Evolutionary conservation across 53 echinoderm and acorn worm species (phyloP).

Genomic region (Holothuria leucospilota): DNA sequence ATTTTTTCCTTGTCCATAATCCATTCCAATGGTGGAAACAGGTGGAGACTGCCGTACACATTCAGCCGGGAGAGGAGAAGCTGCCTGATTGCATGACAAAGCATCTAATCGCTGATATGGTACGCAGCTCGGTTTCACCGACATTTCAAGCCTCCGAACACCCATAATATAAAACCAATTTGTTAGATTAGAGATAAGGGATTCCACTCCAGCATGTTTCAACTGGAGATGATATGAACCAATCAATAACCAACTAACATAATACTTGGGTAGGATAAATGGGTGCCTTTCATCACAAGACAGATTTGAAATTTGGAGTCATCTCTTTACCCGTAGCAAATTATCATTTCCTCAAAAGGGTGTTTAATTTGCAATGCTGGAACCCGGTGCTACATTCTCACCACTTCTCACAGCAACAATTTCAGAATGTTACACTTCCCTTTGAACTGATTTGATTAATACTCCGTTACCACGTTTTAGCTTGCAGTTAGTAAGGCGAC

Average conservation of each 20-base stretch:
- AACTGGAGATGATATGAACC: not conserved
- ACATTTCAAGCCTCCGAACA: not conserved
- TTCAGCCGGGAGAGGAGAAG: no score
- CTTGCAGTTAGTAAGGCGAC: not conserved
- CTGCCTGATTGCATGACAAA: not conserved
- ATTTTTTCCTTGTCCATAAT: no score
- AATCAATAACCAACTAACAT: not conserved
- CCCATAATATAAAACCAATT: not conserved
- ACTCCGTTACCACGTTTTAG: not conserved
- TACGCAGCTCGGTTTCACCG: not conserved
- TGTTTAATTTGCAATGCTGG: not conserved
- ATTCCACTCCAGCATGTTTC: no score
- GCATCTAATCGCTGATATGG: not conserved
- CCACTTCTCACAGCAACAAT: no score
- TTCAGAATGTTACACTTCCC: no score
- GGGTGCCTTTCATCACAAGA: no score
- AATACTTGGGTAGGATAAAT: not conserved
- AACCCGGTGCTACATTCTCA: not conserved
- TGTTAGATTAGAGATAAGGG: no score
- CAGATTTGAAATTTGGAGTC: not conserved
- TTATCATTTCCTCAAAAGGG: not conserved
- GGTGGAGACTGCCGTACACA: no score
- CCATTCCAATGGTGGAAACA: no score
- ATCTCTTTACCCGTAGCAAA: not conserved
- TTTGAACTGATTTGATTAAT: no score